phyloP scores from a whole-genome alignment of 2,797 vertebrate species.

The Chelidonichthys spinosus region DNA sequence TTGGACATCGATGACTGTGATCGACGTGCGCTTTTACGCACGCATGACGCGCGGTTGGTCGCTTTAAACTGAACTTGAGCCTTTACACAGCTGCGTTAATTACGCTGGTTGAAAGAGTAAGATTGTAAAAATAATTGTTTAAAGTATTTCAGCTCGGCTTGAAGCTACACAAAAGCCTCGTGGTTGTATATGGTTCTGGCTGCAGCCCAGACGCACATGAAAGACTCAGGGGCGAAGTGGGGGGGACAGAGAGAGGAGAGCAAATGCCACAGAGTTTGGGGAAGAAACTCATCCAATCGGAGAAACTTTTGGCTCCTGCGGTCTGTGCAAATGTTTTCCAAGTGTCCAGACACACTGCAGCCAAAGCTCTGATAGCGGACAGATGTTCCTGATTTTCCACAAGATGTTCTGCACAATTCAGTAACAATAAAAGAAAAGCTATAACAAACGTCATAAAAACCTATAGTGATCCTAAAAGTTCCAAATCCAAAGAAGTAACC shows the following conservation, averaged over 20 bases:
- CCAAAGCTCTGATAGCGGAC: conserved; percentile 79
- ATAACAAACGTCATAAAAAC: conserved; percentile 13
- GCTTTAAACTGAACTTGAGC: neutral
- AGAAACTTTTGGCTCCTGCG: conserved; percentile 71
- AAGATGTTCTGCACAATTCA: conserved; percentile 66
- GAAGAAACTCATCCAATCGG: conserved; percentile 60
- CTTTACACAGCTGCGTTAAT: neutral
- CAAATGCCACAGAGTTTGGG: conserved; percentile 62
- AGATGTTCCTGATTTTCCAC: conserved; percentile 80
- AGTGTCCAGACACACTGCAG: conserved; percentile 76
- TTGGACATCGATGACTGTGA: neutral
- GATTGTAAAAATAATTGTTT: neutral
- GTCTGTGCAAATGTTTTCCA: conserved; percentile 82
- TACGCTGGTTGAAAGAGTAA: neutral
- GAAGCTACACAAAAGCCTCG: conserved; percentile 21
- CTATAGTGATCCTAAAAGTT: conserved; percentile 13
- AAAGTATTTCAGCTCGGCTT: conserved; percentile 24
- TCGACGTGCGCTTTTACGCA: conserved; percentile 26
- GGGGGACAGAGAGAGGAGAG: conserved; percentile 23
- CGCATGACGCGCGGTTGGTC: neutral
- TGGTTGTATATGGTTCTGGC: conserved; percentile 44
- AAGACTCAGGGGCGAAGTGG: conserved; percentile 24
- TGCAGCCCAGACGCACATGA: conserved; percentile 47
- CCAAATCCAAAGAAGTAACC: neutral
- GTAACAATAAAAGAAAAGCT: conserved; percentile 24